These are phyloP conservation scores for Corythaeola cristata DNA, from an alignment of 2,113 vertebrate species.

Conservation along the genomic window DNA sequence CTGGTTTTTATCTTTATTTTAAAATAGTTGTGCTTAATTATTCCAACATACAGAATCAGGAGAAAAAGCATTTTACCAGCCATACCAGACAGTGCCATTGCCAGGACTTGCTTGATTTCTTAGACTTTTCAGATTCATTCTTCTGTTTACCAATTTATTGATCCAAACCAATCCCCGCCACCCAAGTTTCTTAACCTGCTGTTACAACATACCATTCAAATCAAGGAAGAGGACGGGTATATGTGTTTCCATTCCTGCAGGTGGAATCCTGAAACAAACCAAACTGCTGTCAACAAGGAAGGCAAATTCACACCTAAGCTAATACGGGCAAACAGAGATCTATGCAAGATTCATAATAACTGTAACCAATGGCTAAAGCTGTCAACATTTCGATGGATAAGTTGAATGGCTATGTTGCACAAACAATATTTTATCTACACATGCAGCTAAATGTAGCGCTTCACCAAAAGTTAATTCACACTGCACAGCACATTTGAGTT, in stretches of 20 bases:
- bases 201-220: conserved; percentile 87
- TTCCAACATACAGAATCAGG: neutral
- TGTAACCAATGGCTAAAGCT: neutral
- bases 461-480: neutral
- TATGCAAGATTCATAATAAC: neutral
- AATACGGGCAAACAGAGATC: neutral
- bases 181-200: neutral
- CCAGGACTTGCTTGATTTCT: neutral
- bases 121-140: neutral
- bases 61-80: neutral
- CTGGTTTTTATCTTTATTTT: neutral
- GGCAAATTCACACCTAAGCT: neutral
- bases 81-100: neutral
- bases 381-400: neutral
- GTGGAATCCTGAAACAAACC: conserved; percentile 83
- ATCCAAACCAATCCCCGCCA: neutral
- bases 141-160: neutral
- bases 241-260: conserved; percentile 94
- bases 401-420: neutral
- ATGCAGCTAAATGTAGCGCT: neutral
- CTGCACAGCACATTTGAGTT: neutral
- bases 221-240: conserved; percentile 96
- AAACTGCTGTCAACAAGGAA: conserved; percentile 39
- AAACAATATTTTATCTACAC: neutral
- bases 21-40: neutral